Percentiles rank a stretch among this genome's conserved stretches.
Evolutionary conservation across 1,140 invertebrate species (phyloP).

Genomic region (Coelopa frigida): DNA sequence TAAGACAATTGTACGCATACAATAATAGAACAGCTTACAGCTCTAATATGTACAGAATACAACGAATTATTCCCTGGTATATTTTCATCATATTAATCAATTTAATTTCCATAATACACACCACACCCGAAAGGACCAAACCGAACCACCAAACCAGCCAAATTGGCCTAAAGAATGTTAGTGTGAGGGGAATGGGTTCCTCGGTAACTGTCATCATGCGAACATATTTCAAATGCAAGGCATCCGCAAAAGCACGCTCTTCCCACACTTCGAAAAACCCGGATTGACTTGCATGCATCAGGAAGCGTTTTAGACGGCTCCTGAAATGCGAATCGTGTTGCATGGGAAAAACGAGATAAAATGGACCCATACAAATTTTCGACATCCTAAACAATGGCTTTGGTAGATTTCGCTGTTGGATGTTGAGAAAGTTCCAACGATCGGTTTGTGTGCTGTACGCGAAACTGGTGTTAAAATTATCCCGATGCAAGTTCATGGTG

Average conservation of each 20-base stretch:
- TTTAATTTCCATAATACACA: constrained; percentile 29
- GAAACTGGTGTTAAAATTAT: constrained; percentile 23
- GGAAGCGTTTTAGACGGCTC: constrained; percentile 22
- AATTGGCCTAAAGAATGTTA: constrained; percentile 25
- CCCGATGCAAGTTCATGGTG: constrained; percentile 18
- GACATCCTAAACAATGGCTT: constrained; percentile 28
- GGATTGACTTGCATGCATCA: constrained; percentile 27
- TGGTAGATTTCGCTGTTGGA: constrained; percentile 8
- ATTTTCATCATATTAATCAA: too few species aligned
- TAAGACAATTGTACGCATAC: too few species aligned
- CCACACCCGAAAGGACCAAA: constrained; percentile 20
- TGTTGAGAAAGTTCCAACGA: constrained; percentile 22
- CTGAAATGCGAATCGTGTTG: constrained; percentile 29
- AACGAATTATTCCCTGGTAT: too few species aligned
- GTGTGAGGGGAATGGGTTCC: constrained; percentile 18
- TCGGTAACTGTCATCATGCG: constrained; percentile 18
- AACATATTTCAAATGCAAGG: constrained; percentile 18
- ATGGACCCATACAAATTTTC: constrained; percentile 31
- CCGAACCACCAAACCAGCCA: constrained; percentile 29
- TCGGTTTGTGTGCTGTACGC: constrained; percentile 29
- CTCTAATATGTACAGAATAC: too few species aligned
- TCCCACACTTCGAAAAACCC: constrained; percentile 27
- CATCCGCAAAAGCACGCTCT: constrained; percentile 27
- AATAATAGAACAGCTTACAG: too few species aligned
- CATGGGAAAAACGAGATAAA: constrained; percentile 35